Conservation (phyloP, 2,888 invertebrate species). For the Polydesmus complanatus region DNA sequence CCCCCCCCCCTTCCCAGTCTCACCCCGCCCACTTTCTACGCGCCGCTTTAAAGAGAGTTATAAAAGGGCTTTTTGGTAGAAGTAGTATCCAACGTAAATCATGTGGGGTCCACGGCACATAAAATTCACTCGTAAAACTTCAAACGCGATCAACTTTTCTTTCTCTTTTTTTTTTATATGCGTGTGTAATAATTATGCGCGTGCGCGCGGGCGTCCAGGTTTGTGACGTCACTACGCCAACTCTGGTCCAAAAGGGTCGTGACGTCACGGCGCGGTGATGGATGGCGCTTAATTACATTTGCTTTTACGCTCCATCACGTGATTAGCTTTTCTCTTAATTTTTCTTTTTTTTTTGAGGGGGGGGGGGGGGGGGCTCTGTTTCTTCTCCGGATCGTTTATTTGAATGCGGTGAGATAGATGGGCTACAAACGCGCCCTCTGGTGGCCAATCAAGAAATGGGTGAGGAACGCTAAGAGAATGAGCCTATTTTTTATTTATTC, state of each 20-base stretch:
- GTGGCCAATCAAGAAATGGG: background rate
- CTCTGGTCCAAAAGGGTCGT: background rate
- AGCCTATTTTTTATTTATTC: no score
- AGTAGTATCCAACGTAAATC: background rate
- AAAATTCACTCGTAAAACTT: background rate
- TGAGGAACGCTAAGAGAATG: background rate
- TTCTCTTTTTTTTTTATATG: background rate
- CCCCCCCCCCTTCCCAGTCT: background rate
- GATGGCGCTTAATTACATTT: background rate
- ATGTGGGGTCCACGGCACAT: background rate
- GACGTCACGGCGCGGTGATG: no score
- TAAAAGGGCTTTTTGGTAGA: background rate
- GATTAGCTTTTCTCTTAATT: background rate
- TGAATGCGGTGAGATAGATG: background rate
- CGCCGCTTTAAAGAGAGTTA: background rate
- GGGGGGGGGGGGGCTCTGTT: no score
- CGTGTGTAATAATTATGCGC: background rate
- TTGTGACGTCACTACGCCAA: no score
- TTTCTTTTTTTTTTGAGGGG: no score
- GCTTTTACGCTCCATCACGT: background rate
- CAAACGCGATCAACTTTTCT: background rate
- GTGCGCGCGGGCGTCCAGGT: no score
- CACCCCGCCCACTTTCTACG: background rate
- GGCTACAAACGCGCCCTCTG: background rate
- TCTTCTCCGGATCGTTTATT: background rate